These are phyloP conservation scores for Ectemnius cavifrons DNA, from an alignment of 2,888 invertebrate species.

Conservation along the genomic window DNA sequence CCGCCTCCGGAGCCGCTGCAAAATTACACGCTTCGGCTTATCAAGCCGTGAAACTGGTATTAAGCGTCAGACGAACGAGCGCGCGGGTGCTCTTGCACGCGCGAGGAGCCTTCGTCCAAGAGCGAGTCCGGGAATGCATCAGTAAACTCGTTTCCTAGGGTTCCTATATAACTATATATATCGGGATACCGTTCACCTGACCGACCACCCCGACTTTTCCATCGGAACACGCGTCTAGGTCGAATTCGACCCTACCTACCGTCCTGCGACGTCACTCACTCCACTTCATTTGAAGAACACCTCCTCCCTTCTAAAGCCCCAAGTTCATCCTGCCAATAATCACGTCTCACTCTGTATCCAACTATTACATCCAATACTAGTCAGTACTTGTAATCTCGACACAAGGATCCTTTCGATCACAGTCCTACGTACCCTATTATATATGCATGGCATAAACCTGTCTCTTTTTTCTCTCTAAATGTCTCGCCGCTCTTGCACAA, in stretches of 20 bases:
- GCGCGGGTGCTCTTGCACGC: conserved; percentile 64
- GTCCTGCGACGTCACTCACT: too few species aligned
- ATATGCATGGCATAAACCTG: not conserved
- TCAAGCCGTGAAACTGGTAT: conserved; percentile 80
- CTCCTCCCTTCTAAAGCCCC: too few species aligned
- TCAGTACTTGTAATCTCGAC: too few species aligned
- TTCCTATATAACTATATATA: conserved; percentile 58
- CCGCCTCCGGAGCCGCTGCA: conserved; percentile 79
- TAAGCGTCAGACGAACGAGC: conserved; percentile 71
- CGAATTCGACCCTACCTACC: conserved; percentile 39
- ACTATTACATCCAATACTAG: too few species aligned
- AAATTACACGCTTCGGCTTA: conserved; percentile 82
- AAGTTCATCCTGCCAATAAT: too few species aligned
- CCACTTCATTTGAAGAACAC: too few species aligned
- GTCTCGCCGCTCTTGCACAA: too few species aligned
- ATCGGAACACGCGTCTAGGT: conserved; percentile 49
- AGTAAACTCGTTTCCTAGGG: conserved; percentile 63
- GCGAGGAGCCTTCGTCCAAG: conserved; percentile 62
- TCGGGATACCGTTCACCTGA: conserved; percentile 61
- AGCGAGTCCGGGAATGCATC: conserved; percentile 59
- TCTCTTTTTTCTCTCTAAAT: not conserved
- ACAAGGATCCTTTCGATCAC: too few species aligned
- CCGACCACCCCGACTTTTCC: conserved; percentile 61
- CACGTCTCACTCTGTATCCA: too few species aligned
- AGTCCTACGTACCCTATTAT: too few species aligned